phyloP scores from a whole-genome alignment of 2,888 invertebrate genomes.

The Agrotis exclamationis region DNA sequence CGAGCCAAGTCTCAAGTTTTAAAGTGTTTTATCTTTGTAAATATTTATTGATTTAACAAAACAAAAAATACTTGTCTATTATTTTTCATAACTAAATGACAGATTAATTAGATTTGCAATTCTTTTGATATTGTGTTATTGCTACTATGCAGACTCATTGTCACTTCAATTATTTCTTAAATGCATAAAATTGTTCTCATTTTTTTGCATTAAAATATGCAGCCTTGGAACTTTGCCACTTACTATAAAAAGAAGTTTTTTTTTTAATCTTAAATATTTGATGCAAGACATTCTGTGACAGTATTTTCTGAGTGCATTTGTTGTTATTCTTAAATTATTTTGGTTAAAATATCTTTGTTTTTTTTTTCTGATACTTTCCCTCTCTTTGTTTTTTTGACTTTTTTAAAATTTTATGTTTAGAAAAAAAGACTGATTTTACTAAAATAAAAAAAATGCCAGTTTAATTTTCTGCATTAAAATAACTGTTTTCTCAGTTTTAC shows the following conservation, averaged over 20 bases:
- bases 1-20: too few species aligned
- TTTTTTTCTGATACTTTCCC: too few species aligned
- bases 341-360: neutral
- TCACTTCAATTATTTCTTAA: neutral
- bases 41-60: too few species aligned
- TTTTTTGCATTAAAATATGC: neutral
- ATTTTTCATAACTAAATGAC: too few species aligned
- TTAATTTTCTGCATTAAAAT: neutral
- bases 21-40: too few species aligned
- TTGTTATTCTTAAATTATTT: neutral
- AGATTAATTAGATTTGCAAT: too few species aligned
- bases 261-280: neutral
- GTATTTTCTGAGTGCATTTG: neutral
- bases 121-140: too few species aligned
- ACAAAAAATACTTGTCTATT: too few species aligned
- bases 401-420: neutral
- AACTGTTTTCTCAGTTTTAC: neutral
- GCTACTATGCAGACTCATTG: neutral
- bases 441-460: neutral
- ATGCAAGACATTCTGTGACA: too few species aligned
- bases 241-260: neutral
- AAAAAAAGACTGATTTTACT: neutral
- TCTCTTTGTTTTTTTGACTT: too few species aligned
- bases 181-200: neutral
- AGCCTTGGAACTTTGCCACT: neutral